phyloP scores from a whole-genome alignment of 2,113 vertebrate species.

The Muntiacus reevesi region DNA sequence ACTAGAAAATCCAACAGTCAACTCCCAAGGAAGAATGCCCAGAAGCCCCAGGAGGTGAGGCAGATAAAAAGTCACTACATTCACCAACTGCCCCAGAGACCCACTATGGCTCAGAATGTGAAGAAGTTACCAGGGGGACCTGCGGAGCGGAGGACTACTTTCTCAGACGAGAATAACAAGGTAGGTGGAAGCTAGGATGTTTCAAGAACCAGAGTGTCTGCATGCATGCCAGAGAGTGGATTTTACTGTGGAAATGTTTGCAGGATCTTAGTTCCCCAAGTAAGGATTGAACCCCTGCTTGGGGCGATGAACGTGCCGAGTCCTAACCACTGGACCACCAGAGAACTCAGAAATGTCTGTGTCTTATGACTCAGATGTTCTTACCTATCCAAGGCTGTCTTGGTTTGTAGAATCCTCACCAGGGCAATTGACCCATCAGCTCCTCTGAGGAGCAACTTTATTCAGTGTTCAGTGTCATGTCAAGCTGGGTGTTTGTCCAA shows the following conservation, averaged over 20 bases:
- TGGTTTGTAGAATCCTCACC: rapidly evolving
- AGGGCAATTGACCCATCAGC: rapidly evolving
- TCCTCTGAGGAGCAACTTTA: too few species aligned
- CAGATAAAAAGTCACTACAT: rapidly evolving
- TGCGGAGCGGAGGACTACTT: rapidly evolving
- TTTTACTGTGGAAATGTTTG: rapidly evolving
- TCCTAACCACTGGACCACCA: not conserved
- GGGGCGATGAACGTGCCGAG: not conserved
- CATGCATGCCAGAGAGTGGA: too few species aligned
- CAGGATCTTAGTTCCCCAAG: not conserved
- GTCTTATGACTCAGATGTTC: too few species aligned
- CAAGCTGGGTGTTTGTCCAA: too few species aligned
- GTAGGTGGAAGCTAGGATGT: not conserved
- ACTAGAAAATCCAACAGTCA: not conserved
- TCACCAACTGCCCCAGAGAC: not conserved
- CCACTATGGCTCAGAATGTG: rapidly evolving
- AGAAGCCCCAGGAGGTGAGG: not conserved
- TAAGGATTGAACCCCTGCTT: not conserved
- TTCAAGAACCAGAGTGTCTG: not conserved
- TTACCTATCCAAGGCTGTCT: too few species aligned
- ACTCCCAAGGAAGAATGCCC: not conserved
- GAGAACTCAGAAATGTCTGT: not conserved
- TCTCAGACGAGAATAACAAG: rapidly evolving
- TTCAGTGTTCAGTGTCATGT: not conserved
- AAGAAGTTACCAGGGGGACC: not conserved